Conservation (phyloP, 2,113 vertebrate species). For the Bambusicola thoracicus region DNA sequence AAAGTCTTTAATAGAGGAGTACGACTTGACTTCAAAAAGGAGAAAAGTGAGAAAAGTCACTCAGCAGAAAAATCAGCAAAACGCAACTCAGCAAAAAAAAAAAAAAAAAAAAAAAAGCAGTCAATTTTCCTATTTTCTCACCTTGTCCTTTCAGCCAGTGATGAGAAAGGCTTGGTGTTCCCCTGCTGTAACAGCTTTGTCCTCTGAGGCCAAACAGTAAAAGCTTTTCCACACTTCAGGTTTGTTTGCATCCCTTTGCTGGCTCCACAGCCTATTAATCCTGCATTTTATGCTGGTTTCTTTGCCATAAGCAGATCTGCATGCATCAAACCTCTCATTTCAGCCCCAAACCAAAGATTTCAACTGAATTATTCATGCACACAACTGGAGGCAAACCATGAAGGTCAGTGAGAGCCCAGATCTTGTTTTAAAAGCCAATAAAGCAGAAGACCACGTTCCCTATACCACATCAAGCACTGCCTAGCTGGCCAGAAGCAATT, state of each 20-base stretch:
- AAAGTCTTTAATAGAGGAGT: not conserved
- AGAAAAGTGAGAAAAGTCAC: not conserved
- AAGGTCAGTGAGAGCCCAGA: not conserved
- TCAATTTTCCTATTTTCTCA: not conserved
- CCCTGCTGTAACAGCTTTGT: not conserved
- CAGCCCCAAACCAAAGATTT: not conserved
- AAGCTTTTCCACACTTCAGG: not conserved
- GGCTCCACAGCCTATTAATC: not conserved
- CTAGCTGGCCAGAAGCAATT: not conserved
- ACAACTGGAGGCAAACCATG: not conserved
- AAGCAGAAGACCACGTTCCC: rapidly evolving
- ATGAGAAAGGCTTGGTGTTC: not conserved
- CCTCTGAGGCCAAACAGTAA: not conserved
- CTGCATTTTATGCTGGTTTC: not conserved
- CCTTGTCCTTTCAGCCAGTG: not conserved
- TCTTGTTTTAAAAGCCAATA: not conserved
- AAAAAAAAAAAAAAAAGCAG: not conserved
- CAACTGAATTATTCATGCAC: rapidly evolving
- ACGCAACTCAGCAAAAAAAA: not conserved
- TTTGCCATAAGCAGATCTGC: not conserved
- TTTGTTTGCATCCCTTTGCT: not conserved
- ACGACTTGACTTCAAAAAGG: not conserved
- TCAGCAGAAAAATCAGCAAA: not conserved
- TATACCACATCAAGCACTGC: not conserved
- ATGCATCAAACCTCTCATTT: not conserved